These are phyloP conservation scores for Mamestra brassicae DNA, from an alignment of 2,888 invertebrate species.

Conservation along the genomic window DNA sequence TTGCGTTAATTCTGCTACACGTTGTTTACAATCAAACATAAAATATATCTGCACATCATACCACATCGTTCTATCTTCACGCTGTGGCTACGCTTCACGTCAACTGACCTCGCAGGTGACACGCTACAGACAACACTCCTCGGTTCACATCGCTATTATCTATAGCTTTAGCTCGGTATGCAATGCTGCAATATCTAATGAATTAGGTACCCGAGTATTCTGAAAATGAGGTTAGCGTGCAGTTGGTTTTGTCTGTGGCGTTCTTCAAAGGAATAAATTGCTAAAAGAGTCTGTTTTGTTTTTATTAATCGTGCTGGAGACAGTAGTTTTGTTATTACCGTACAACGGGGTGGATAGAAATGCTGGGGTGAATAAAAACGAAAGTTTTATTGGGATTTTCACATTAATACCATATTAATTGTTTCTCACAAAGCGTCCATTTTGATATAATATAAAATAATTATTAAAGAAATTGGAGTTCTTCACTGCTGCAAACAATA, in stretches of 20 bases:
- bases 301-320: not conserved
- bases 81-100: not conserved
- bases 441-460: too few species aligned
- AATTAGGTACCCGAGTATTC: not conserved
- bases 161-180: conserved; percentile 2
- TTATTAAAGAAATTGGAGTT: not conserved
- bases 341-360: not conserved
- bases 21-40: too few species aligned
- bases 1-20: too few species aligned
- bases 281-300: not conserved
- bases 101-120: conserved; percentile 11
- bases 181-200: conserved; percentile 12
- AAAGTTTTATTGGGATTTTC: too few species aligned
- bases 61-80: conserved; percentile 9
- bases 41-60: not conserved
- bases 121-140: not conserved
- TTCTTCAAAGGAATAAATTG: conserved; percentile 13
- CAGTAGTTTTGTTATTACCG: not conserved
- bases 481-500: too few species aligned
- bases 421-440: too few species aligned
- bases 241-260: not conserved
- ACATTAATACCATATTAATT: too few species aligned
- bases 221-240: conserved; percentile 12
- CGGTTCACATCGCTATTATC: not conserved
- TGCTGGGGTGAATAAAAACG: too few species aligned